These are phyloP conservation scores for Epicampocera succincta DNA, from an alignment of 2,888 invertebrate genomes.

Conservation along the genomic window DNA sequence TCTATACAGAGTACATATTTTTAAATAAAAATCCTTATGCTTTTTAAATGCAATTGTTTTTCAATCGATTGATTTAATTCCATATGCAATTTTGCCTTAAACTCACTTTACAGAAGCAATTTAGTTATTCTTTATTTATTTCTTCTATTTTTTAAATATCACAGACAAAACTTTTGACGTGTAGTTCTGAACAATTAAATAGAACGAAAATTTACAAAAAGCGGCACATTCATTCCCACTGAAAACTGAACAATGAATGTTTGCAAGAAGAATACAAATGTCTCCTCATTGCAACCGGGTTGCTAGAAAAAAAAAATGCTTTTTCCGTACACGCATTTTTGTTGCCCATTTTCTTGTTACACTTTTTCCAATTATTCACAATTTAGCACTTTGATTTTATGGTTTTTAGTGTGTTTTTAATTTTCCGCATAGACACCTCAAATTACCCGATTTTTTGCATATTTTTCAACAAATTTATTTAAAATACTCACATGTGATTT, in stretches of 20 bases:
- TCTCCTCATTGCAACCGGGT: conserved; percentile 57
- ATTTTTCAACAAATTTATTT: conserved; percentile 53
- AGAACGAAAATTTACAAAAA: conserved; percentile 25
- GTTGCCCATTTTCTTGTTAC: conserved; percentile 29
- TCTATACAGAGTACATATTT: conserved; percentile 18
- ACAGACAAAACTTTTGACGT: conserved; percentile 21
- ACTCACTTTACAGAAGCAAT: background rate
- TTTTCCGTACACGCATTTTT: conserved; percentile 52
- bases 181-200: conserved; percentile 7
- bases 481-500: conserved; percentile 92
- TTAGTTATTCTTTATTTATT: background rate
- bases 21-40: background rate
- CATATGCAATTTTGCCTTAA: background rate
- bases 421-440: conserved; percentile 38
- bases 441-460: conserved; percentile 43
- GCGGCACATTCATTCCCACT: conserved; percentile 49
- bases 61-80: background rate
- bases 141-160: too few relatives aligned
- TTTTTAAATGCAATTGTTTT: background rate
- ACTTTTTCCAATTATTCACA: conserved; percentile 44
- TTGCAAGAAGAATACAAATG: conserved; percentile 48
- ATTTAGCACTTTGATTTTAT: conserved; percentile 35
- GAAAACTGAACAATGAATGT: conserved; percentile 52
- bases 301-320: conserved; percentile 40
- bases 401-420: conserved; percentile 8